Evolutionary conservation across 2,888 invertebrate species (phyloP), one percentile per base, ranked within the genome.

Genomic region (Hemaris fuciformis): DNA sequence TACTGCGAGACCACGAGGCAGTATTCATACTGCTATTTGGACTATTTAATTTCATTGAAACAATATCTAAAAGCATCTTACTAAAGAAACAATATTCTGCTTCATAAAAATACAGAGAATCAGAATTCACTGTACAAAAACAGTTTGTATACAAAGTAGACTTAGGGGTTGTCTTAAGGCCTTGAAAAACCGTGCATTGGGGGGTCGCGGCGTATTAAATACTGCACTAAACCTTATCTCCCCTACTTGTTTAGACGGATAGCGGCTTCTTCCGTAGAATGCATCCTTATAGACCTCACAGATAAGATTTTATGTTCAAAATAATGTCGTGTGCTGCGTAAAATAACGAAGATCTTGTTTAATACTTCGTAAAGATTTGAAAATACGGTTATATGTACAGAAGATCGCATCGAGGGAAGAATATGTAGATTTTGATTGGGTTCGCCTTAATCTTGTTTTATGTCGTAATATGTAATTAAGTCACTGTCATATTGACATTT

Each of bases 171-270:
- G 75, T 77, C 77, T 80, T 79, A 81, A 76, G 80, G 75, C 76
- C 74, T 79, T 74, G 75, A 80, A 79, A 38, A 76, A 79, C 68
- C 76, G 72, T 81, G 81, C 79, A 81, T 74, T 72, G 71, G 71
- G n/a, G 76, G 75, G 73, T 68, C 70, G 68, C 68, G 64, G 66
- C 67, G 75, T 80, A 81, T 81, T 80, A 81, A 74, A 77, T 74
- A 83, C 76, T 85, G 83, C 85, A 84, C 80, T 87, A 85, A 84
- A 84, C 81, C 83, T 87, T 88, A 87, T 87, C 88, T 87, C 80
- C 88, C 87, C 87, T 78, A 73, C 81, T 85, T 84, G 81, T 84
- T 82, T 81, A 85, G 84, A 86, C 85, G 85, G 72, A 83, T 76
- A 77, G 76, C 74, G 72, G 74, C 74, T 80, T 76, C 83, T 86